Base-by-base conservation (phyloP, 2,113 vertebrate species). In the Lampris megalopsis region DNA sequence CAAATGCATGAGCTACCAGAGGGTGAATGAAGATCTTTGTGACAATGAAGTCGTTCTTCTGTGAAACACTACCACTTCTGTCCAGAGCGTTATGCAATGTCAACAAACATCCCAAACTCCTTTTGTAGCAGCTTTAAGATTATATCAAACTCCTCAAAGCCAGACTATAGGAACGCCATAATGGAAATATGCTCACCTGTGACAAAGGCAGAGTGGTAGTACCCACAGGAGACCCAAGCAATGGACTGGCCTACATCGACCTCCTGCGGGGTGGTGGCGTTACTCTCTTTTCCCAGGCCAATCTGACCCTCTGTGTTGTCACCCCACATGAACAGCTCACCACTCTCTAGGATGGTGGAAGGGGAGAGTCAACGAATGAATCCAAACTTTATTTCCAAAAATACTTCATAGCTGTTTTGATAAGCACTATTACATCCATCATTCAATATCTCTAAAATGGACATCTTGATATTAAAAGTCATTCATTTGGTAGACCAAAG, bases 241-340 rank as follows among this genome's bases (percentile, higher is more conserved):
- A 98, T 63, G 0, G 95, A 92, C 66, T 92, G 95, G 9, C 95
- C 97, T 83, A 96, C 83, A 8, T 90, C 91, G 73, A 99, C 94
- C 83, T 96, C 93, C 78, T 92, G 95, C 7, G 98, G 97, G 35
- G 91, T 63, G 50, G 73, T 88, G 13, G 93, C 88, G 72, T 85
- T 95, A 75, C 80, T 75, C 87, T 95, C 85, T 72, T 90, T 77
- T 76, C 94, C 94, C 89, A 98, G 84, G 66, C 98, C 97, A 75
- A 99, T 95, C 86, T 99, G 97, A 11, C 98, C 98, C 92, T 97
- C 97, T 0, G 96, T 94, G 93, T 99, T 99, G 85, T 99, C 97
- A 10, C 98, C 98, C 97, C 98, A 99, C 91, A 98, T 95, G 85
- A 95, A 98, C 81, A 99, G 97, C 71, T 93, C 91, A 4, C 97